These are phyloP conservation scores for Dicrostonyx torquatus DNA, from an alignment of 2,797 vertebrate genomes.

Conservation along the genomic window DNA sequence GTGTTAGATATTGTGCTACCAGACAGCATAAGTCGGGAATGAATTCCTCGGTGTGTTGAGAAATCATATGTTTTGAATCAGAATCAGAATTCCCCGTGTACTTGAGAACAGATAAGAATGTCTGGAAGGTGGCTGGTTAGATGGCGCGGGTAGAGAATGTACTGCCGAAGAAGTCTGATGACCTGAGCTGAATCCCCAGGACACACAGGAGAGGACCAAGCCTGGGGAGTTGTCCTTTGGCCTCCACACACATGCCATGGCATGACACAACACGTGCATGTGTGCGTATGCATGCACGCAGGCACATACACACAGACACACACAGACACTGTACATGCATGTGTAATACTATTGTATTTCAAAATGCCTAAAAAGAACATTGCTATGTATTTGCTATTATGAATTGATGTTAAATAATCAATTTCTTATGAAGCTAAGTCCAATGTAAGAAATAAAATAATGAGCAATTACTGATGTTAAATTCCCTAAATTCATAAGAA, in stretches of 20 bases:
- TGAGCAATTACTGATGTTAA: constrained; percentile 32
- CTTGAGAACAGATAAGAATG: constrained; percentile 19
- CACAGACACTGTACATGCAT: background rate
- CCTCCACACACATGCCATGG: background rate
- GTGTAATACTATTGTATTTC: background rate
- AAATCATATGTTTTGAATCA: constrained; percentile 33
- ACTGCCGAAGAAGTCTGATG: too few relatives aligned
- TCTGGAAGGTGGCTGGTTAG: background rate
- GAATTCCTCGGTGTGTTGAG: background rate
- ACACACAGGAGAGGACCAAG: background rate
- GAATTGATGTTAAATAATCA: background rate
- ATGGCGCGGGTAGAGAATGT: background rate
- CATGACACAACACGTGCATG: too few relatives aligned
- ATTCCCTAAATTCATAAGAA: constrained; percentile 35
- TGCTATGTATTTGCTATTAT: constrained; percentile 12
- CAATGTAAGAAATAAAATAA: constrained; percentile 31
- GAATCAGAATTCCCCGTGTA: background rate
- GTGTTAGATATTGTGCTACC: background rate
- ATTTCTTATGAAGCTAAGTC: constrained; percentile 23
- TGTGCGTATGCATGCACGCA: background rate
- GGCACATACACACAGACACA: background rate
- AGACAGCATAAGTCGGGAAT: constrained; percentile 37
- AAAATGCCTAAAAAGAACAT: background rate
- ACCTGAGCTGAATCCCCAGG: background rate
- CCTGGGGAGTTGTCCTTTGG: background rate